Conservation (phyloP, 2,797 vertebrate species). For the Cynodonichthys magdalenae region DNA sequence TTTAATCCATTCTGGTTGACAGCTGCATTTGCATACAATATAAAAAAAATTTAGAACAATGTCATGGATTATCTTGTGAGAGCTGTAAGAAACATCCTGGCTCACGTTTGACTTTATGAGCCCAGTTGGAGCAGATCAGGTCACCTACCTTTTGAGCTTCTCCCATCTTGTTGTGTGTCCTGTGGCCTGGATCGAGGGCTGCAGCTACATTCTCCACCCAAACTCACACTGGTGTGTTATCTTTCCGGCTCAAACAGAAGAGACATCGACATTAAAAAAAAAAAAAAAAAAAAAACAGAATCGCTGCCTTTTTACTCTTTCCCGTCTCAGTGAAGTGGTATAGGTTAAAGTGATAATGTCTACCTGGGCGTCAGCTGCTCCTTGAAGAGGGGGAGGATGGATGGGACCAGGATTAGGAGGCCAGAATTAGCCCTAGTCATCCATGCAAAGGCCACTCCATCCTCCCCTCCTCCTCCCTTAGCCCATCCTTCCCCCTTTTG, state of each 20-base stretch:
- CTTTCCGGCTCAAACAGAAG: slow-evolving; percentile 39
- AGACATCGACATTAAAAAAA: slow-evolving; percentile 23
- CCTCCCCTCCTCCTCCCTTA: slow-evolving; percentile 47
- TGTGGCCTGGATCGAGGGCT: slow-evolving; percentile 55
- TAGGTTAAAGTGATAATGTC: slow-evolving; percentile 46
- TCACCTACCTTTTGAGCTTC: slow-evolving; percentile 89
- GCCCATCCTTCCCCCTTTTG: slow-evolving; percentile 71
- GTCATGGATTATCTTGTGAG: neutral
- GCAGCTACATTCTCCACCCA: slow-evolving; percentile 78
- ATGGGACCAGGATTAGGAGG: slow-evolving; percentile 81
- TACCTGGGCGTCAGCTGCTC: slow-evolving; percentile 62
- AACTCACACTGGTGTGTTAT: slow-evolving; percentile 50
- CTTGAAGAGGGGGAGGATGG: slow-evolving; percentile 66
- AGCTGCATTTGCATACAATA: neutral
- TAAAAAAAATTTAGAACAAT: too few species aligned
- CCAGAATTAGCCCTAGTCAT: slow-evolving; percentile 87
- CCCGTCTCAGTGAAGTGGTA: slow-evolving; percentile 21
- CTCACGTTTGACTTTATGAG: slow-evolving; percentile 32
- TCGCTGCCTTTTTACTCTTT: slow-evolving; percentile 11
- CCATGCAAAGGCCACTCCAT: slow-evolving; percentile 68
- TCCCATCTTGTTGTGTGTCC: slow-evolving; percentile 82
- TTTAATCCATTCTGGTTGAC: slow-evolving; percentile 7
- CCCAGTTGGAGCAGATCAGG: slow-evolving; percentile 33
- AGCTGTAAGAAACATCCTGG: neutral
- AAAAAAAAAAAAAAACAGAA: neutral